phyloP scores from a whole-genome alignment of 2,888 invertebrate species.

The Drosophila prostipennis region DNA sequence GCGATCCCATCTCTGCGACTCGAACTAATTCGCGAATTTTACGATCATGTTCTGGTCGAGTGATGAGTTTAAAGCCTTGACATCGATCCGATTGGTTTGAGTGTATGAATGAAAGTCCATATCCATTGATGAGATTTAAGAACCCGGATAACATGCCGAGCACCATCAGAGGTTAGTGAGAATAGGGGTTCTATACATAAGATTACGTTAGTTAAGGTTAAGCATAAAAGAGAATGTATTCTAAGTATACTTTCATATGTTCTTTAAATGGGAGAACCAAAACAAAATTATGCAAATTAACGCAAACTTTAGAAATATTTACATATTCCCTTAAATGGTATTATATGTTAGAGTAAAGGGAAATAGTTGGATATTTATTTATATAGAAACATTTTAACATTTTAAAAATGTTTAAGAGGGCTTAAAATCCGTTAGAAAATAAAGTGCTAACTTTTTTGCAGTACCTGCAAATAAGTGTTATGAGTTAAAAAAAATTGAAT shows the following conservation, averaged over 20 bases:
- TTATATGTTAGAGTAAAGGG: too few relatives aligned
- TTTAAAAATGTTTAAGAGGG: too few relatives aligned
- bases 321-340: too few relatives aligned
- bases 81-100: slow-evolving; percentile 13
- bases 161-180: slow-evolving; percentile 82
- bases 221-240: neutral
- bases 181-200: neutral
- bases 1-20: slow-evolving; percentile 1
- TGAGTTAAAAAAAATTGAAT: too few relatives aligned
- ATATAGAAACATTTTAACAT: too few relatives aligned
- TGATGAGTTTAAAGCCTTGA: slow-evolving; percentile 29
- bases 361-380: too few relatives aligned
- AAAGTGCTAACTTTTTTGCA: too few relatives aligned
- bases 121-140: slow-evolving; percentile 54
- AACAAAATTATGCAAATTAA: too few relatives aligned
- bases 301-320: too few relatives aligned
- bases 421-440: too few relatives aligned
- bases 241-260: neutral
- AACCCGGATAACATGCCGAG: slow-evolving; percentile 80
- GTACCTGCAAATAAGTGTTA: too few relatives aligned
- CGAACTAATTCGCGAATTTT: slow-evolving; percentile 46
- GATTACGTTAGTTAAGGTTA: neutral
- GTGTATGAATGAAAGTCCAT: slow-evolving; percentile 34
- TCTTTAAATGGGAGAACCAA: neutral
- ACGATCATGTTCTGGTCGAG: slow-evolving; percentile 19